Percentiles rank a stretch among this genome's conserved stretches.
Conservation (phyloP, 2,113 vertebrate species). For the Brachirus orientalis region DNA sequence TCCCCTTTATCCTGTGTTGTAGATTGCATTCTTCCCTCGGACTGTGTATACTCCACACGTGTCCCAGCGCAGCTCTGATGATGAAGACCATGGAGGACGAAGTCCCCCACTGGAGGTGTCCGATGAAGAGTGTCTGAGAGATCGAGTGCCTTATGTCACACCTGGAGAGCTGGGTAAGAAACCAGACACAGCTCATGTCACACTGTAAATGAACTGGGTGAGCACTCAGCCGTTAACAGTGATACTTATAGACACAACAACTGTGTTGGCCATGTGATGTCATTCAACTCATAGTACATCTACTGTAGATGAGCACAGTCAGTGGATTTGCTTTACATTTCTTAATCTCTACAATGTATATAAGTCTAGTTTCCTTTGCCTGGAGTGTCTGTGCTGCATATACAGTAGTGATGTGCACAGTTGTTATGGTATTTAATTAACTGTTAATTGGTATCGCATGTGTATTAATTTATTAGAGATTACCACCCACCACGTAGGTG, state of each 20-base stretch:
- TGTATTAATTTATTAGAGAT: neutral
- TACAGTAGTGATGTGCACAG: too few relatives aligned
- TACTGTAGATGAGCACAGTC: constrained; percentile 25
- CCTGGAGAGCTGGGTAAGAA: constrained; percentile 87
- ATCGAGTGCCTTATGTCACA: constrained; percentile 84
- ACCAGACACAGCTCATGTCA: neutral
- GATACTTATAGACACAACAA: constrained; percentile 27
- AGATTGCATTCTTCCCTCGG: constrained; percentile 78
- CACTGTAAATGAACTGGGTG: neutral
- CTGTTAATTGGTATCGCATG: neutral
- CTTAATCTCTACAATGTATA: neutral
- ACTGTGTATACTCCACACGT: constrained; percentile 81
- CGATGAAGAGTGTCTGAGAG: constrained; percentile 91
- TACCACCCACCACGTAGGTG: neutral
- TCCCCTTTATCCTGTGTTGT: neutral
- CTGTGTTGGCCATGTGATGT: constrained; percentile 5
- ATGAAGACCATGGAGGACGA: constrained; percentile 90
- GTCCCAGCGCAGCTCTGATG: constrained; percentile 92
- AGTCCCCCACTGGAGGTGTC: constrained; percentile 95
- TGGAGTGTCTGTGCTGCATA: neutral
- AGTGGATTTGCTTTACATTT: constrained; percentile 6
- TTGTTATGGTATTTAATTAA: neutral
- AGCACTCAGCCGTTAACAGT: constrained; percentile 9
- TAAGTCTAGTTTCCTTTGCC: neutral
- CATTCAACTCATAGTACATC: constrained; percentile 16